These are phyloP conservation scores for Cartodere bifasciata DNA, from an alignment of 2,888 invertebrate species.

Conservation along the genomic window DNA sequence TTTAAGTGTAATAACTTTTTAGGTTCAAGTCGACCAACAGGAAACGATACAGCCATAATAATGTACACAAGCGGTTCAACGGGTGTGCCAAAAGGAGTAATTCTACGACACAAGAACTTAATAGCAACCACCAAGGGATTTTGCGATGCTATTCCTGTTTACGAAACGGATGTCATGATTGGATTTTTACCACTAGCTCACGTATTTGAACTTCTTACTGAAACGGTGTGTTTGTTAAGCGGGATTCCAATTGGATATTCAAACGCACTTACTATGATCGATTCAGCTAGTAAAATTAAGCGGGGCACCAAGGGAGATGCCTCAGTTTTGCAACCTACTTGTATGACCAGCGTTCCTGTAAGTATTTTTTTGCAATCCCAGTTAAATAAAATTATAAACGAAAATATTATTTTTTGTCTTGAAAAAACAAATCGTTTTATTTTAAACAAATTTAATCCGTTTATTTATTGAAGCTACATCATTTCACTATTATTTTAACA, in stretches of 20 bases:
- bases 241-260: conserved; percentile 95
- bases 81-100: conserved; percentile 84
- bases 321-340: conserved; percentile 77
- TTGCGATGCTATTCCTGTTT: conserved; percentile 62
- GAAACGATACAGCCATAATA: conserved; percentile 81
- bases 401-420: too few relatives aligned
- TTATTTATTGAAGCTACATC: too few relatives aligned
- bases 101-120: conserved; percentile 71
- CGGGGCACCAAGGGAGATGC: conserved; percentile 92
- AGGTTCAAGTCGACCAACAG: conserved; percentile 49
- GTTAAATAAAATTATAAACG: too few relatives aligned
- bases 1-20: too few relatives aligned
- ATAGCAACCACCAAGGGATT: conserved; percentile 69
- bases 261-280: conserved; percentile 85
- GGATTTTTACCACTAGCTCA: conserved; percentile 96
- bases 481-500: too few relatives aligned
- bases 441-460: too few relatives aligned
- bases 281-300: conserved; percentile 90
- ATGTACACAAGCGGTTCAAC: conserved; percentile 99
- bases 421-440: too few relatives aligned
- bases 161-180: conserved; percentile 69
- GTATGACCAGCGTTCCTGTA: conserved; percentile 94
- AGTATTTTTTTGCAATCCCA: conserved; percentile 31
- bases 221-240: conserved; percentile 66
- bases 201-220: conserved; percentile 91